Base-by-base conservation (phyloP, 2,797 vertebrate genomes). In the Nannoperca obscura region DNA sequence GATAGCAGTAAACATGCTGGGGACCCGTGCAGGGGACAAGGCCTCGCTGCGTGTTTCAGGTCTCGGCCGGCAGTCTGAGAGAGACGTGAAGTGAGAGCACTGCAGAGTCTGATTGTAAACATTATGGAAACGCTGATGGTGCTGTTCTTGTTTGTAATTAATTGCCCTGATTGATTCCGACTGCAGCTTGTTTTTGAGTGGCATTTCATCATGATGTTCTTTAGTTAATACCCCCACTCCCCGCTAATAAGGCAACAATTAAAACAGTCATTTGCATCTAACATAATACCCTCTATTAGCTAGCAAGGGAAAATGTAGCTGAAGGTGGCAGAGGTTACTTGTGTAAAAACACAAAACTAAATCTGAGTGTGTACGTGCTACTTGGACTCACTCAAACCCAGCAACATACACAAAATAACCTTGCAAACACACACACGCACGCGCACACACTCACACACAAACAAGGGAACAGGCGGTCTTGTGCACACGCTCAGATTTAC, bases 171-270 rank as follows among this genome's bases (percentile, higher is more conserved):
- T 93, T 93, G 90, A 90, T 91, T 92, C 74, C 12, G 88, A 91
- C 91, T 83, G 90, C 87, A 40, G 88, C 83, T 54, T 86, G 72
- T 82, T 84, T 86, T 84, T 91, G 90, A 92, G 85, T 92, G 91
- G 88, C 91, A 85, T 92, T 91, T 94, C 93, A 95, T 95, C 90
- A 89, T 93, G 89, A 88, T 91, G 85, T 92, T 91, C 86, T 91
- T 93, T 92, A 93, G 88, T 92, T 93, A 94, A 93, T 85, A 82
- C 78, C 72, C 82, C 82, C 84, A 75, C 88, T 86, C 80, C 77
- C 82, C 57, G 50, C 82, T 91, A 90, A 92, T 89, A 90, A 86
- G 82, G 83, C 80, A 89, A 90, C 91, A 93, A 94, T 93, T 93
- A 94, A 94, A 93, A 88, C 90, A 90, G 88, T 86, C 88, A 92